phyloP scores from a whole-genome alignment of 2,888 invertebrate species.

The Auanema freiburgensis region DNA sequence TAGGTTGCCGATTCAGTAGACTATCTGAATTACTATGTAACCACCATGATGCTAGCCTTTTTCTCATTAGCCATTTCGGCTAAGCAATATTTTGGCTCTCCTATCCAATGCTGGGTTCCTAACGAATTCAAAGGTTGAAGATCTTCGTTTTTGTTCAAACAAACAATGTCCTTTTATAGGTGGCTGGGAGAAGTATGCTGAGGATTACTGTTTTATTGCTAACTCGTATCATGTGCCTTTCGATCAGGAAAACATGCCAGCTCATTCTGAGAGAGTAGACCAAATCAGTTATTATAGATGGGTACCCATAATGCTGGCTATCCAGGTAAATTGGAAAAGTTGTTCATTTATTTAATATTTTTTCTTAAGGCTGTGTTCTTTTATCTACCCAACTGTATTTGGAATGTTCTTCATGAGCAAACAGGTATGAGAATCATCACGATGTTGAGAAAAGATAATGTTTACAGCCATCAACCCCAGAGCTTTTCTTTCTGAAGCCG shows the following conservation, averaged over 20 bases:
- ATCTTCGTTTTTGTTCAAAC: neutral
- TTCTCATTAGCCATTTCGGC: slow-evolving; percentile 67
- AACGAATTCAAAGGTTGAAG: slow-evolving; percentile 34
- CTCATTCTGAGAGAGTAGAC: slow-evolving; percentile 27
- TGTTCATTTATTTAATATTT: neutral
- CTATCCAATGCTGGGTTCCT: slow-evolving; percentile 67
- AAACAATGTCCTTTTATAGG: slow-evolving; percentile 20
- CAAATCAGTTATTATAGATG: slow-evolving; percentile 54
- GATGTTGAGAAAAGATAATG: neutral
- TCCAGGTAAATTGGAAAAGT: slow-evolving; percentile 33
- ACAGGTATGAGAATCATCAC: slow-evolving; percentile 27
- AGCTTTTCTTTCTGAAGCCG: slow-evolving; percentile 26
- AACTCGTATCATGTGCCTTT: slow-evolving; percentile 52
- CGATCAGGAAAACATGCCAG: slow-evolving; percentile 28
- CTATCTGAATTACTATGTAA: slow-evolving; percentile 67
- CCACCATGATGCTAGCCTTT: slow-evolving; percentile 65
- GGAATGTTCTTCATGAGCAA: slow-evolving; percentile 63
- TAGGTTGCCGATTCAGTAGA: slow-evolving; percentile 66
- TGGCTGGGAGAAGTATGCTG: slow-evolving; percentile 41
- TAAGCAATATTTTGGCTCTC: slow-evolving; percentile 68
- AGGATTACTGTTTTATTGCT: slow-evolving; percentile 56
- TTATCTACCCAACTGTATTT: slow-evolving; percentile 66
- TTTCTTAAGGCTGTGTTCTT: slow-evolving; percentile 63
- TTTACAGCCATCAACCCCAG: slow-evolving; percentile 28
- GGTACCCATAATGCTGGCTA: slow-evolving; percentile 64